These are phyloP conservation scores for Crocodylus rhombifer DNA, from an alignment of 2,797 vertebrate genomes.

Conservation along the genomic window DNA sequence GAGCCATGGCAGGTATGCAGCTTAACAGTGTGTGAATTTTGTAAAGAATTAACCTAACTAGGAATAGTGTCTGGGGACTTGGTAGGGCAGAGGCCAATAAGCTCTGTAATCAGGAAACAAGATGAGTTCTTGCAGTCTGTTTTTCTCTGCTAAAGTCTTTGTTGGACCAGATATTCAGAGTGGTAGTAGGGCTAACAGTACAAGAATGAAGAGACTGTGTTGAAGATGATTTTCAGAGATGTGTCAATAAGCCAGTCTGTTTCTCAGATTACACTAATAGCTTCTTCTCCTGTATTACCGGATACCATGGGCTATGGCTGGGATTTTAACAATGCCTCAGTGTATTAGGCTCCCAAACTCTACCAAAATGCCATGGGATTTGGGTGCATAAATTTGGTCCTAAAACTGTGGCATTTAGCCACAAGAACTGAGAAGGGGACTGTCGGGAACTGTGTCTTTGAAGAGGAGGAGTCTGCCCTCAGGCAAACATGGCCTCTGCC, in stretches of 20 bases:
- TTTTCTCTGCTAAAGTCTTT: conserved; percentile 11
- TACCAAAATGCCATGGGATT: neutral
- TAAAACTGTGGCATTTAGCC: neutral
- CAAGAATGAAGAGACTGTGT: conserved; percentile 18
- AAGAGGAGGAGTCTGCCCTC: neutral
- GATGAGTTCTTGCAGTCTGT: neutral
- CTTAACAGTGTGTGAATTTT: accelerated
- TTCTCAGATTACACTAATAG: neutral
- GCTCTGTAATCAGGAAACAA: neutral
- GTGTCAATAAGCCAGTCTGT: conserved; percentile 43
- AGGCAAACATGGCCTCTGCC: neutral
- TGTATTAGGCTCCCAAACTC: conserved; percentile 5
- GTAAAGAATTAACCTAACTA: neutral
- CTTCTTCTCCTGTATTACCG: conserved; percentile 9
- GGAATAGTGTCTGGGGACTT: neutral
- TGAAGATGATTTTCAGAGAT: conserved; percentile 28
- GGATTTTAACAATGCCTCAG: neutral
- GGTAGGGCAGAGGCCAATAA: neutral
- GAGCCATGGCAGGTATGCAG: neutral
- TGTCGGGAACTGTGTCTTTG: neutral
- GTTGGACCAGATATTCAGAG: conserved; percentile 23
- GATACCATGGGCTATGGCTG: neutral
- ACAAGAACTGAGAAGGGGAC: neutral
- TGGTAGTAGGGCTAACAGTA: neutral
- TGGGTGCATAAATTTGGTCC: neutral